Conservation (phyloP, 2,113 vertebrate genomes). For the Crocuta crocuta region DNA sequence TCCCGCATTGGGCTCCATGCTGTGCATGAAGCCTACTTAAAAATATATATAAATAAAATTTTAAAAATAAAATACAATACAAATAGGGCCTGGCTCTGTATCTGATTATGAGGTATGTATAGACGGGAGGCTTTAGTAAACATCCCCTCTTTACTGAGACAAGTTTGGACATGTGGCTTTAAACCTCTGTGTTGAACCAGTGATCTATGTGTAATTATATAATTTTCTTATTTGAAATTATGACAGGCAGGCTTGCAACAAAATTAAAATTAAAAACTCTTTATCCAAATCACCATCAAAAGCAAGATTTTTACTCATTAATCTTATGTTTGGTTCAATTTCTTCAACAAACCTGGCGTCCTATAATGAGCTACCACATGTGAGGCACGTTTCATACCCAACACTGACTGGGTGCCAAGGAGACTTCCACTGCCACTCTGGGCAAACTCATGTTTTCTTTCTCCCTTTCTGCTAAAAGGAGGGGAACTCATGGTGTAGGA, state of each 20-base stretch:
- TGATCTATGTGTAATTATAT: not conserved
- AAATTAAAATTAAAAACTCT: slow-evolving; percentile 57
- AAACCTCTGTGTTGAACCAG: slow-evolving; percentile 18
- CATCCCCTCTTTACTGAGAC: not conserved
- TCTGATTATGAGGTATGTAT: not conserved
- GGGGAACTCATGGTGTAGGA: not conserved
- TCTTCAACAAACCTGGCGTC: not conserved
- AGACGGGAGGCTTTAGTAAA: not conserved
- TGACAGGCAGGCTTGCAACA: slow-evolving; percentile 44
- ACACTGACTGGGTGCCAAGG: not conserved
- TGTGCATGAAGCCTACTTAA: too few relatives aligned
- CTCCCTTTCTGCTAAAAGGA: not conserved
- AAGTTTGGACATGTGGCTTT: slow-evolving; percentile 4
- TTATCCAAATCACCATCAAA: slow-evolving; percentile 48
- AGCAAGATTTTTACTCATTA: slow-evolving; percentile 28
- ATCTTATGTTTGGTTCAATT: not conserved
- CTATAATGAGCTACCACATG: not conserved
- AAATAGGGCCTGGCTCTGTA: slow-evolving; percentile 3
- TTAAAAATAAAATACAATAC: not conserved
- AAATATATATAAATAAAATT: too few relatives aligned
- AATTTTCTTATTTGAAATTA: slow-evolving; percentile 64
- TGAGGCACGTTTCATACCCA: not conserved
- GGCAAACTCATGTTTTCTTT: not conserved
- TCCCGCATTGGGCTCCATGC: too few relatives aligned
- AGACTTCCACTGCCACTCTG: not conserved